These are phyloP conservation scores for Ciona savignyi DNA, from an alignment of 23 tunicate genomes.

Conservation along the genomic window DNA sequence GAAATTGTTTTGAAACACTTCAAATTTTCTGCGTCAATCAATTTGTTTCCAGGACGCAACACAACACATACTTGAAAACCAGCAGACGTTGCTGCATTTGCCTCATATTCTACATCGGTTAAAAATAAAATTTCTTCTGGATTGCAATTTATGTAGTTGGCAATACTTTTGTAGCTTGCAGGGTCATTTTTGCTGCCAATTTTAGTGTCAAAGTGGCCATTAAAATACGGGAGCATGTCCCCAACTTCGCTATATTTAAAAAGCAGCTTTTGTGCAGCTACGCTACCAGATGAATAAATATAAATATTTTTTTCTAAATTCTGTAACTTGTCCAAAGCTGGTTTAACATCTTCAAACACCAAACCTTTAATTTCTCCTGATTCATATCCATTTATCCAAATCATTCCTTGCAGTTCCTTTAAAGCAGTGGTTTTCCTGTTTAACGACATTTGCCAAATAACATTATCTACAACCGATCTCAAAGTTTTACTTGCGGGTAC, in stretches of 20 bases:
- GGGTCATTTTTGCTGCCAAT: slow-evolving; percentile 38
- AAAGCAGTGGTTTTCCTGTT: slow-evolving; percentile 57
- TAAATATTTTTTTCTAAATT: slow-evolving; percentile 21
- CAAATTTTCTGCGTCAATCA: slow-evolving; percentile 6
- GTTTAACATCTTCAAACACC: slow-evolving; percentile 44
- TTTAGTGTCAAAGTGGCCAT: slow-evolving; percentile 56
- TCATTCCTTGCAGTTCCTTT: slow-evolving; percentile 56
- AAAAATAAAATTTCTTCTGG: slow-evolving; percentile 50
- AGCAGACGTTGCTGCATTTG: slow-evolving; percentile 52
- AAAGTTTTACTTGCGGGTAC: background rate
- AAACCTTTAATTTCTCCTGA: slow-evolving; percentile 33
- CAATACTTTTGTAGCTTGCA: slow-evolving; percentile 43
- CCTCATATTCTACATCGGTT: slow-evolving; percentile 63
- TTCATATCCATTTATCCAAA: slow-evolving; percentile 59
- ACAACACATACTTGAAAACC: slow-evolving; percentile 29
- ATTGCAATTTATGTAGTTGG: slow-evolving; percentile 11
- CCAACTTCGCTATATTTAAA: slow-evolving; percentile 42
- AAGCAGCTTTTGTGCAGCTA: slow-evolving; percentile 63
- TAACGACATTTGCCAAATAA: slow-evolving; percentile 54
- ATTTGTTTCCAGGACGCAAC: slow-evolving; percentile 67
- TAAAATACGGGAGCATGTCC: slow-evolving; percentile 31
- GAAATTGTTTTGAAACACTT: background rate
- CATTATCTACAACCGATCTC: slow-evolving; percentile 24
- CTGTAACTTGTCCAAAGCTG: slow-evolving; percentile 12
- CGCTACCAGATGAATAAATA: slow-evolving; percentile 83